Percentiles rank a stretch among this genome's conserved stretches.
phyloP scores from a whole-genome alignment of 2,113 vertebrate species.

The Empidonax alnorum region DNA sequence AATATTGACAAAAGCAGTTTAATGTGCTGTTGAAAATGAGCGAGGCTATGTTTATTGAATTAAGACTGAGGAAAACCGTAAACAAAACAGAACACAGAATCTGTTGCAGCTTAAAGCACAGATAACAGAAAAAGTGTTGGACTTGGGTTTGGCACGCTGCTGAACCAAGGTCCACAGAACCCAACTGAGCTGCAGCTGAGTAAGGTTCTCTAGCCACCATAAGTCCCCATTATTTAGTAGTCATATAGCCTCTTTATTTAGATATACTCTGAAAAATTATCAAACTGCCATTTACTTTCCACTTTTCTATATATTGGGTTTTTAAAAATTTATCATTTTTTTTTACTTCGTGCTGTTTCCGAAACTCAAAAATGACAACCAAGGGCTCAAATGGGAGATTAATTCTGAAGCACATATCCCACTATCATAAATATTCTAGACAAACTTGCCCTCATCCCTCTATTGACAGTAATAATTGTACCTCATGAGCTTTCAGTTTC shows the following conservation, averaged over 20 bases:
- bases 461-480: background rate
- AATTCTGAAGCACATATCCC: background rate
- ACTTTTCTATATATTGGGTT: background rate
- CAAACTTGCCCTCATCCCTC: background rate
- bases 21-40: background rate
- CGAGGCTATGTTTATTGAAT: conserved; percentile 58
- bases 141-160: background rate
- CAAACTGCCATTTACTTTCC: background rate
- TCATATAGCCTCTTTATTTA: background rate
- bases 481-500: background rate
- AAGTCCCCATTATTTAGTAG: background rate
- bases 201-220: accelerated
- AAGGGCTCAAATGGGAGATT: background rate
- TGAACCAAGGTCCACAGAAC: background rate
- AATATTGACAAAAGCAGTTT: conserved; percentile 53
- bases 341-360: background rate
- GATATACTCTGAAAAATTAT: background rate
- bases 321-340: background rate
- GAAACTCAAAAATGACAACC: background rate
- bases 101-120: background rate
- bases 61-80: conserved; percentile 34
- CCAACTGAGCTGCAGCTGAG: background rate
- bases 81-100: background rate
- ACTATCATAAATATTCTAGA: background rate
- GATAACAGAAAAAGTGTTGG: background rate